Base-by-base conservation (phyloP, 2,113 vertebrate genomes). In the Panthera leo region DNA sequence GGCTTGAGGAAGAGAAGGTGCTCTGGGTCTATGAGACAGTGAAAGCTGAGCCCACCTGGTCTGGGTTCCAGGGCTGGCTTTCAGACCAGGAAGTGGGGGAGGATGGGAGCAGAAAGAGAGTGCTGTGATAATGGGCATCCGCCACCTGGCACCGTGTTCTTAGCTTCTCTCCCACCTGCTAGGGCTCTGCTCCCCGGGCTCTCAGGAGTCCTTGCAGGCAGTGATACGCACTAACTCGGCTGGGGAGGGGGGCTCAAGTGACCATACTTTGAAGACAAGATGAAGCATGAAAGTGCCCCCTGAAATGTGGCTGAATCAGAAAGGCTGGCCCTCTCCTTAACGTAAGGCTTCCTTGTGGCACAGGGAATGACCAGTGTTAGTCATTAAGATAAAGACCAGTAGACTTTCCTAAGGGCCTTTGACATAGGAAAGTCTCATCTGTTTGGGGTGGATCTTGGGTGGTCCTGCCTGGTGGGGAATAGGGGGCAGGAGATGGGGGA, bases 321-420 rank as follows among this genome's bases (percentile, higher is more conserved):
- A 73, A 70, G 23, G 6, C 53, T 78, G 71, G 27, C 11, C 45
- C 27, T 51, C 45, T 83, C 53, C 8, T 11, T 85, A 48, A 73
- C 2, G 18, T 8, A 80, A 51, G 51, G 71, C 61, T 63, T 67
- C 63, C 45, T 16, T 39, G 63, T 6, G 70, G 93, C 58, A 34
- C 7, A 58, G 83, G 36, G 18, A 5, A 55, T 48, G n/a, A 78
- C 25, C 53, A 11, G 18, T 55, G 5, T 58, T 71, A 82, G 36
- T 85, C 87, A 83, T 29, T 85, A 85, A 25, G 78, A 91, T 80
- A 84, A 91, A 93, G 73, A 92, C 36, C 36, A 55, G 39, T 90
- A 80, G 15, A 45, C 48, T 95, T 97, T 84, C 58, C 53, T 82
- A 34, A 90, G 76, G 45, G 6, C 5, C 21, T 98, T 86, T 71